These are phyloP conservation scores for Laticauda laticaudata DNA, from an alignment of 2,113 vertebrate genomes.

Conservation along the genomic window DNA sequence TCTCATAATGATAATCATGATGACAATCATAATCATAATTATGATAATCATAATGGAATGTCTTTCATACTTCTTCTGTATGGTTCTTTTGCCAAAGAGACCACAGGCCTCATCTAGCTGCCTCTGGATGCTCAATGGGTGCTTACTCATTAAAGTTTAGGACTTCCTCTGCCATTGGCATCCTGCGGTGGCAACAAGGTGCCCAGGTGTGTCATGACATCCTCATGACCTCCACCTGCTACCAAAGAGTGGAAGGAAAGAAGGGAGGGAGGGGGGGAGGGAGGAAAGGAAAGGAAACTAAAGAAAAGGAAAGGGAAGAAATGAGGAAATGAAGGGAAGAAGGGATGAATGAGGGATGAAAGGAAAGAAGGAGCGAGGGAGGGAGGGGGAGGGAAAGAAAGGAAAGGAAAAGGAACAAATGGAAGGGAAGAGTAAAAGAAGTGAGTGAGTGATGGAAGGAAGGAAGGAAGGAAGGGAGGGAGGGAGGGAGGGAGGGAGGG, in stretches of 20 bases:
- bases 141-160: neutral
- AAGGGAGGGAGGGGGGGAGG: neutral
- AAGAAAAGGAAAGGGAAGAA: too few species aligned
- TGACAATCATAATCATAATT: too few species aligned
- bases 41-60: neutral
- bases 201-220: neutral
- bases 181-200: neutral
- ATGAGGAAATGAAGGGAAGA: too few species aligned
- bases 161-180: neutral
- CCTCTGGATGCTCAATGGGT: neutral
- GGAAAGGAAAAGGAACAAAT: too few species aligned
- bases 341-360: neutral
- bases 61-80: neutral
- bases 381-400: too few species aligned
- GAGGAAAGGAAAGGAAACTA: too few species aligned
- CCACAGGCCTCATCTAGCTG: fast-evolving
- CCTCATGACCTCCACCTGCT: neutral
- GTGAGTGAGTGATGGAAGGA: too few species aligned
- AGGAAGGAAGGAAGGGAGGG: neutral
- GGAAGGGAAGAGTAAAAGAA: neutral
- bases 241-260: neutral
- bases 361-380: neutral
- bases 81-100: neutral
- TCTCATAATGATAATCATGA: neutral
- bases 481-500: neutral